Percentiles rank a stretch among this genome's conserved stretches.
These are phyloP conservation scores for Leguminivora glycinivorella DNA, from an alignment of 1,140 invertebrate species.

Conservation along the genomic window DNA sequence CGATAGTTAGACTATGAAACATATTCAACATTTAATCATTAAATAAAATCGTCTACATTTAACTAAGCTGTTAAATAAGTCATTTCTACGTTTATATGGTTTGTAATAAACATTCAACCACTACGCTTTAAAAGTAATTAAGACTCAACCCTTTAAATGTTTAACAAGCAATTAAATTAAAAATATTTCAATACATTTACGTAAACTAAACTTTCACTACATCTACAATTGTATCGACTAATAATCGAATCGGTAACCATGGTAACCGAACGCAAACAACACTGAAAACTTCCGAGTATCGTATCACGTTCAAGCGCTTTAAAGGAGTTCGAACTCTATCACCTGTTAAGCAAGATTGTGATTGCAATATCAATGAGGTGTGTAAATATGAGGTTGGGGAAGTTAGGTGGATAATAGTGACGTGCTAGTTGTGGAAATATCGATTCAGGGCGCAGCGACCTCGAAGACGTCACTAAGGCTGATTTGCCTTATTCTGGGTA, in stretches of 20 bases:
- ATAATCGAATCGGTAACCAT: constrained; percentile 61
- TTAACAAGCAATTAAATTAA: neutral
- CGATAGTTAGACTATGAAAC: too few species aligned
- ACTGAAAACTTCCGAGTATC: neutral
- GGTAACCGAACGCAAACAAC: constrained; percentile 64
- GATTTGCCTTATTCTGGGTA: neutral
- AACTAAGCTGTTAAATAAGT: neutral
- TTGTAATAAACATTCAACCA: neutral
- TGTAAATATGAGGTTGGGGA: neutral
- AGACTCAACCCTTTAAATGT: neutral
- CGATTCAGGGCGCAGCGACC: constrained; percentile 57
- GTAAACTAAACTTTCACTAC: constrained; percentile 1
- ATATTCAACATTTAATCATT: too few species aligned
- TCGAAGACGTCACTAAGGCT: constrained; percentile 43
- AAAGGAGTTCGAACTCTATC: neutral
- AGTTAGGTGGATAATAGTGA: constrained; percentile 37
- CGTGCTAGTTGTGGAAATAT: constrained; percentile 49
- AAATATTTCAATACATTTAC: neutral
- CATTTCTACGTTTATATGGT: neutral
- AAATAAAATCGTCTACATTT: neutral
- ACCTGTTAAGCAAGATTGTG: neutral
- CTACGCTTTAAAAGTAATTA: neutral
- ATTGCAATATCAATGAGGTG: neutral
- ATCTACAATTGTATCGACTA: constrained; percentile 1
- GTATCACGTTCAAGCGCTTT: neutral